phyloP scores from a whole-genome alignment of 2,797 vertebrate genomes.

The Tapirus indicus region DNA sequence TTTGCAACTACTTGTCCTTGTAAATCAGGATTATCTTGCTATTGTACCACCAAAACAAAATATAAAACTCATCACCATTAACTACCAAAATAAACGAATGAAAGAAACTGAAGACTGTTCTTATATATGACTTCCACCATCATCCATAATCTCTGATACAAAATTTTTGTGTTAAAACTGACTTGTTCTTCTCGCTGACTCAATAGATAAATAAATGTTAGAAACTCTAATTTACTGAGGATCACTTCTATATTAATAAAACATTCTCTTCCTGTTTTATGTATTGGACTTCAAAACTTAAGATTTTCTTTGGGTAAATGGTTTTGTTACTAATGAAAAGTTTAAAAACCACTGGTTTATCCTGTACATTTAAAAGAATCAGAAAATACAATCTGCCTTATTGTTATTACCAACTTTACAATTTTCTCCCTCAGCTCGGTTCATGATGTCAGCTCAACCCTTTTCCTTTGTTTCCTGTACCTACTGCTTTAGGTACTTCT shows the following conservation, averaged over 20 bases:
- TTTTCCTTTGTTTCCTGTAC: background rate
- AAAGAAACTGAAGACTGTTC: background rate
- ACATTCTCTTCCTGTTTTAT: background rate
- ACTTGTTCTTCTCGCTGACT: constrained; percentile 39
- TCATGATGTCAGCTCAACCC: background rate
- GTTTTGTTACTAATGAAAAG: background rate
- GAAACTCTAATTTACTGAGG: constrained; percentile 15
- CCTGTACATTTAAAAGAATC: background rate
- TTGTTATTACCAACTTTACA: background rate
- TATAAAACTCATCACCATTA: background rate
- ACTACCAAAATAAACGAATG: background rate
- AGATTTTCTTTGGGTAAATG: constrained; percentile 16
- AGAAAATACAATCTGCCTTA: background rate
- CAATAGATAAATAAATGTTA: background rate
- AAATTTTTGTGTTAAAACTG: background rate
- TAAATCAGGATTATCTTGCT: background rate
- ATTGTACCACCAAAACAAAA: background rate
- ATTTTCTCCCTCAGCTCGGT: background rate
- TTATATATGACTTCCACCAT: background rate
- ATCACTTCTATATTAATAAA: constrained; percentile 46
- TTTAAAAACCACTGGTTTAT: background rate
- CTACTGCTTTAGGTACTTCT: background rate
- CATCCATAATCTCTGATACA: background rate
- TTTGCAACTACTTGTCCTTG: background rate
- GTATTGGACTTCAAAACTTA: background rate